Percentiles rank a stretch among this genome's conserved stretches.
Evolutionary conservation across 30 jellyfish, hydroid and myxozoan genomes (phyloP).

Genomic region (Turritopsis rubra): DNA sequence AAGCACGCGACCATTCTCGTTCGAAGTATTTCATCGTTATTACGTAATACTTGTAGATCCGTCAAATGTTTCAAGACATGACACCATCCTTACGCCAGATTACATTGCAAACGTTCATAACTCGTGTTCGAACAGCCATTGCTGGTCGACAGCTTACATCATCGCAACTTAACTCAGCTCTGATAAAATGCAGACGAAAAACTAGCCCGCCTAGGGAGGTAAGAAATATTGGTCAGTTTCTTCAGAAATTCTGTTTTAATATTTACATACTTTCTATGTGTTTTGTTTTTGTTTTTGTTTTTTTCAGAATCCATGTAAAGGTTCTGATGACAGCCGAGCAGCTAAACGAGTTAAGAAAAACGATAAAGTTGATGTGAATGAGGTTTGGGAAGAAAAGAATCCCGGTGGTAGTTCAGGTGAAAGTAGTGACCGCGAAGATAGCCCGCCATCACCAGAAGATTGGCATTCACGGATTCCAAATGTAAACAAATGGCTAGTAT

Average conservation of each 20-base stretch:
- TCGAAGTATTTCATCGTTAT: too few relatives aligned
- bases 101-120: constrained; percentile 19
- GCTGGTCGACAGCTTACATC: constrained; percentile 23
- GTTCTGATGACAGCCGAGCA: constrained; percentile 22
- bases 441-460: constrained; percentile 56
- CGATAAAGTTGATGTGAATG: constrained; percentile 47
- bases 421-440: constrained; percentile 35
- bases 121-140: constrained; percentile 26
- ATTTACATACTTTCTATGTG: not conserved
- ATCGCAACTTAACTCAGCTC: not conserved
- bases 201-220: constrained; percentile 16
- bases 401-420: constrained; percentile 24
- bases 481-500: constrained; percentile 22
- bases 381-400: constrained; percentile 59
- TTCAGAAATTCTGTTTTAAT: not conserved
- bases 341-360: constrained; percentile 33
- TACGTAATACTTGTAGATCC: too few relatives aligned
- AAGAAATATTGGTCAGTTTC: not conserved
- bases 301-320: constrained; percentile 40
- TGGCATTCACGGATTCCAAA: constrained; percentile 90
- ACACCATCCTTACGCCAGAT: constrained; percentile 32
- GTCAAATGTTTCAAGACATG: constrained; percentile 20
- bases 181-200: not conserved
- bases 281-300: not conserved
- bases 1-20: too few relatives aligned